Evolutionary conservation across 2,797 vertebrate species (phyloP).

Genomic region (Scolopax rusticola): DNA sequence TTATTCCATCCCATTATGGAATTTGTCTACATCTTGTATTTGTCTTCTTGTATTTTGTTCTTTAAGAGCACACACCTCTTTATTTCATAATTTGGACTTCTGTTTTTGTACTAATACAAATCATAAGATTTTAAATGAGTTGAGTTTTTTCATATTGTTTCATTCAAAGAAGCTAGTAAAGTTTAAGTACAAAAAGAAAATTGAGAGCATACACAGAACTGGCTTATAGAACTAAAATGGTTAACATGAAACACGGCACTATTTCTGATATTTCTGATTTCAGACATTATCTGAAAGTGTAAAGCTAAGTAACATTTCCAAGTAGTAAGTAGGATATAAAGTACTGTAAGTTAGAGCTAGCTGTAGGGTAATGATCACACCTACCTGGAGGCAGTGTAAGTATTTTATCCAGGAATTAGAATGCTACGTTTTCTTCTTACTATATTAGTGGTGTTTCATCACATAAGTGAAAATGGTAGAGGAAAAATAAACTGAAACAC

Average conservation of each 20-base stretch:
- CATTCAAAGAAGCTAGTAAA: not conserved
- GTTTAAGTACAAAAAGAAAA: not conserved
- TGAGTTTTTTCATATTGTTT: not conserved
- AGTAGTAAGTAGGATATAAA: not conserved
- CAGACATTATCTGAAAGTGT: not conserved
- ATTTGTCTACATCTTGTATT: not conserved
- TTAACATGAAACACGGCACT: not conserved
- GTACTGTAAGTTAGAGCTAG: not conserved
- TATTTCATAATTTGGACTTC: not conserved
- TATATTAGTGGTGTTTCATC: not conserved
- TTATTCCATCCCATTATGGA: not conserved
- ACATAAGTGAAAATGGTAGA: not conserved
- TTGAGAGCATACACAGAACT: not conserved
- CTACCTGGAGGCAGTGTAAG: not conserved
- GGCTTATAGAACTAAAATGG: not conserved
- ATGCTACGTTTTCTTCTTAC: not conserved
- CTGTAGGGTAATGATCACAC: not conserved
- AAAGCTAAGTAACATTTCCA: not conserved
- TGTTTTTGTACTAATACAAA: not conserved
- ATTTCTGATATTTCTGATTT: no score
- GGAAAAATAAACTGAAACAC: not conserved
- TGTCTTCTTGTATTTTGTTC: not conserved
- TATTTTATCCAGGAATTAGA: not conserved
- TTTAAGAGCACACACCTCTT: not conserved
- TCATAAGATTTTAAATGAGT: not conserved